phyloP scores from a whole-genome alignment of 53 echinoderm and acorn worm species.

The Henricia sp. region DNA sequence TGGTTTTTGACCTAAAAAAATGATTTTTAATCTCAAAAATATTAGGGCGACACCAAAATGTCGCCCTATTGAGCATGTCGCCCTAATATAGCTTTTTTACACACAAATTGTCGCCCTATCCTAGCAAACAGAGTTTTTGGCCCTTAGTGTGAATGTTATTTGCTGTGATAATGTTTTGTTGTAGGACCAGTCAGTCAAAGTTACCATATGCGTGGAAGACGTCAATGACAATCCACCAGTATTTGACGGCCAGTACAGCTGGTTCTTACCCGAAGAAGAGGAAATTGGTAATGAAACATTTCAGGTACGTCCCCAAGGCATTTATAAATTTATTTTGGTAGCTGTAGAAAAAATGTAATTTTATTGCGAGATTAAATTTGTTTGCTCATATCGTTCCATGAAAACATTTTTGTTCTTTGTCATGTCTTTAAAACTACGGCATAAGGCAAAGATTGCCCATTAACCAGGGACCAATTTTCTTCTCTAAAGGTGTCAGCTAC shows the following conservation, averaged over 20 bases:
- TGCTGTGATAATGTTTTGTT: background rate
- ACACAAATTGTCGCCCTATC: too few species aligned
- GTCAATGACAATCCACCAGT: constrained; percentile 36
- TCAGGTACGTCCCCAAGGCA: background rate
- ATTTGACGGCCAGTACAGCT: constrained; percentile 18
- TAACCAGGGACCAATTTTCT: too few species aligned
- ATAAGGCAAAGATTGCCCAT: too few species aligned
- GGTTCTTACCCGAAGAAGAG: constrained; percentile 15
- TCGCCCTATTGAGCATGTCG: too few species aligned
- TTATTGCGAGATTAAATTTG: background rate
- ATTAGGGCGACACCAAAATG: too few species aligned
- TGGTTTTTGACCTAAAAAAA: too few species aligned
- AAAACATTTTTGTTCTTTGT: too few species aligned
- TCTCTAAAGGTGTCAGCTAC: constrained; percentile 31
- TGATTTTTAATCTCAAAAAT: too few species aligned
- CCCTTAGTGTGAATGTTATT: too few species aligned
- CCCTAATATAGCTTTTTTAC: too few species aligned
- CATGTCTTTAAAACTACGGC: too few species aligned
- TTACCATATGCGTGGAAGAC: constrained; percentile 18
- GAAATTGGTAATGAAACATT: background rate
- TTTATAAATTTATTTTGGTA: background rate
- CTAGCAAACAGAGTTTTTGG: too few species aligned
- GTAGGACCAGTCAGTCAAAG: constrained; percentile 22
- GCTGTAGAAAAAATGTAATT: background rate
- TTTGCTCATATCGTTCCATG: background rate